A percentile compares a stretch with the other conserved stretches of the same genome.
Conservation (phyloP, 1,140 invertebrate species). For the Tetragonula clypearis region DNA sequence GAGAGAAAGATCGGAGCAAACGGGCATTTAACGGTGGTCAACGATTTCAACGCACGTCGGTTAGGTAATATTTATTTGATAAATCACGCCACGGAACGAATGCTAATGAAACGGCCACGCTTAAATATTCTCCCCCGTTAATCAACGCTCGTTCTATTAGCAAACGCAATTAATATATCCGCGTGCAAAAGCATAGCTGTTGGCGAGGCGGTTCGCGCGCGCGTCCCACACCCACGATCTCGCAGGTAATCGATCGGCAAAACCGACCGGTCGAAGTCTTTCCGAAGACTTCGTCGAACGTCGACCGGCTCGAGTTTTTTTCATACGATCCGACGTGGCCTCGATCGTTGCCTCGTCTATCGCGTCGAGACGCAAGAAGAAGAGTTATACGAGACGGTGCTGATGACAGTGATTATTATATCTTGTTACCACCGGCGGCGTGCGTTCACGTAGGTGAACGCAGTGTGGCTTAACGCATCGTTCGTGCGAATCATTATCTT, state of each 20-base stretch:
- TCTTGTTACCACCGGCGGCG: constrained; percentile 69
- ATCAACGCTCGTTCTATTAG: constrained; percentile 33
- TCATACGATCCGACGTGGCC: constrained; percentile 42
- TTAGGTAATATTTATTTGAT: constrained; percentile 41
- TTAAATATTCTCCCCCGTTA: constrained; percentile 42
- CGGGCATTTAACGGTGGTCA: background rate
- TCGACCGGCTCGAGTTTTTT: constrained; percentile 49
- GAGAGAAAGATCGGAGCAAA: background rate
- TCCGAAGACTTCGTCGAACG: constrained; percentile 2
- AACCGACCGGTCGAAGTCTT: constrained; percentile 42
- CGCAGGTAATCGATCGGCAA: constrained; percentile 50
- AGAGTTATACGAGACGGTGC: constrained; percentile 53
- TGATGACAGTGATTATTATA: constrained; percentile 73
- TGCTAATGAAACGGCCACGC: constrained; percentile 28
- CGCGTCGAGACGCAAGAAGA: constrained; percentile 12
- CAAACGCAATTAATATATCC: constrained; percentile 35
- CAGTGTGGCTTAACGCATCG: constrained; percentile 61
- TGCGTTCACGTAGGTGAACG: constrained; percentile 47
- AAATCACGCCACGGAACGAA: constrained; percentile 36
- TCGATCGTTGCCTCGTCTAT: background rate
- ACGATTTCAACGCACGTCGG: constrained; percentile 16
- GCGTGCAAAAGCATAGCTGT: constrained; percentile 8
- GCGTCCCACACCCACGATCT: constrained; percentile 7
- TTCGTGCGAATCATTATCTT: constrained; percentile 66
- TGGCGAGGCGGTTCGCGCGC: background rate